phyloP scores from a whole-genome alignment of 2,888 invertebrate genomes.

The Eledona agricola region DNA sequence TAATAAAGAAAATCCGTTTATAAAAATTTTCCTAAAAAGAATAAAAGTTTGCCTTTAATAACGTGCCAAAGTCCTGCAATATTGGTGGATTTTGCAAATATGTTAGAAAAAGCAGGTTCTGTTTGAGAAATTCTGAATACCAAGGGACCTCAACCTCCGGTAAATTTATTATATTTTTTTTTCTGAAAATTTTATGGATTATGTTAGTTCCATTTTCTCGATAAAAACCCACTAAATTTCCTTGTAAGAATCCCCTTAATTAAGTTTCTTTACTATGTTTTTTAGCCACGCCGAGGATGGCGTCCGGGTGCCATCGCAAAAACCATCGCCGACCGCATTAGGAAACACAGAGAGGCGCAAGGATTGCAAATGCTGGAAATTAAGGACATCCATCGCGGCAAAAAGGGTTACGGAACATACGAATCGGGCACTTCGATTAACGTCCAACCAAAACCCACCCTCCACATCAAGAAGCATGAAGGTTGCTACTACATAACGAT shows the following conservation, averaged over 20 bases:
- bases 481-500: constrained; percentile 73
- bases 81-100: too few relatives aligned
- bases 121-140: too few relatives aligned
- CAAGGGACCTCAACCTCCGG: too few relatives aligned
- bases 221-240: too few relatives aligned
- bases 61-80: too few relatives aligned
- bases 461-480: constrained; percentile 72
- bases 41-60: too few relatives aligned
- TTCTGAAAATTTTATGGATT: too few relatives aligned
- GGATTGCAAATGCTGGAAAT: constrained; percentile 49
- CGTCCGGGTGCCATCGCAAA: constrained; percentile 67
- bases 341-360: constrained; percentile 52
- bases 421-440: constrained; percentile 58
- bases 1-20: too few relatives aligned
- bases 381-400: constrained; percentile 40
- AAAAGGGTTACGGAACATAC: constrained; percentile 53
- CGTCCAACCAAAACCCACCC: constrained; percentile 69
- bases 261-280: constrained; percentile 20
- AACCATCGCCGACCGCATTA: constrained; percentile 58
- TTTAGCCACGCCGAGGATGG: constrained; percentile 66
- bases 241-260: too few relatives aligned
- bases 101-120: too few relatives aligned
- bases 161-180: constrained; percentile 1
- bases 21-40: too few relatives aligned
- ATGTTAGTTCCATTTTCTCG: too few relatives aligned